Conservation (phyloP, 1,140 invertebrate genomes). For the Alviniconcha marisindica region DNA sequence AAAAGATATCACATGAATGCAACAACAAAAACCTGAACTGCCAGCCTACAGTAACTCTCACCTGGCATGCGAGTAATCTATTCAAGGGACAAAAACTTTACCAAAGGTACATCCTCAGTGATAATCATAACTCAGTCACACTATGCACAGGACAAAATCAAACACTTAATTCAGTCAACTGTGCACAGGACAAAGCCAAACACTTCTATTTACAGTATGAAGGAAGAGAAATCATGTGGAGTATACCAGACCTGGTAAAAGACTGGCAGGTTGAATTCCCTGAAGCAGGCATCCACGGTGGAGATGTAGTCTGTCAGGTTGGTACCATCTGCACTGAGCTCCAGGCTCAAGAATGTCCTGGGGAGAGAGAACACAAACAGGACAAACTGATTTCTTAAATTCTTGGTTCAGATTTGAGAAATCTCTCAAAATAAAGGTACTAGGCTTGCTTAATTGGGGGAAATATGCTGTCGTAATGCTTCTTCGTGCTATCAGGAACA, state of each 20-base stretch:
- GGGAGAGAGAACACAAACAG: conserved; percentile 33
- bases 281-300: conserved; percentile 55
- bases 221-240: not conserved
- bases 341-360: conserved; percentile 59
- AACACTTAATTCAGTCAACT: too few species aligned
- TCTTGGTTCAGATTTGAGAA: not conserved
- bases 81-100: too few species aligned
- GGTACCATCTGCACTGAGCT: conserved; percentile 45
- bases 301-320: conserved; percentile 49
- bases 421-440: not conserved
- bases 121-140: too few species aligned
- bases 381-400: not conserved
- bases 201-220: not conserved
- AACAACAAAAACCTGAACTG: too few species aligned
- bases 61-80: too few species aligned
- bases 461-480: not conserved
- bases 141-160: too few species aligned
- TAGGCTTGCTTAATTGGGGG: not conserved
- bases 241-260: conserved; percentile 60
- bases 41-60: too few species aligned
- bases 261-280: conserved; percentile 57
- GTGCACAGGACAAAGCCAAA: too few species aligned
- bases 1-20: too few species aligned
- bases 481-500: too few species aligned
- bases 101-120: too few species aligned